phyloP scores from a whole-genome alignment of 2,797 vertebrate genomes.

The Bovichtus diacanthus region DNA sequence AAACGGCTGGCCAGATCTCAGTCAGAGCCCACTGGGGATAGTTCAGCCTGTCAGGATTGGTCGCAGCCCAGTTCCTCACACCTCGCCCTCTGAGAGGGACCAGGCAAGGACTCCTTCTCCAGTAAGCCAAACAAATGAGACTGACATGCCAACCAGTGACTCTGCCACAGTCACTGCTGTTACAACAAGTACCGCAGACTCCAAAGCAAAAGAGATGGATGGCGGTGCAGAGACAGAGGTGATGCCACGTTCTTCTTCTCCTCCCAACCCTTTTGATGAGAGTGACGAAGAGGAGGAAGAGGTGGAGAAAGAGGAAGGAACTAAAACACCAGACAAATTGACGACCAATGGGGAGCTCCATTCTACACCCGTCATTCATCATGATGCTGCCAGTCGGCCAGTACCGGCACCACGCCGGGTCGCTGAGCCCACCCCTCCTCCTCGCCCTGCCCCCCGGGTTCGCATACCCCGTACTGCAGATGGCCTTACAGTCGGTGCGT shows the following conservation, averaged over 20 bases:
- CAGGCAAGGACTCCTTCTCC: conserved; percentile 43
- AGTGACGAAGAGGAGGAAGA: conserved; percentile 79
- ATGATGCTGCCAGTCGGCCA: conserved; percentile 63
- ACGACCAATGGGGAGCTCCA: conserved; percentile 59
- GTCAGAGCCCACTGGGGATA: conserved; percentile 61
- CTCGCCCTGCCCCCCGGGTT: conserved; percentile 75
- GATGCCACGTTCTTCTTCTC: conserved; percentile 52
- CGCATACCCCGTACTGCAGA: conserved; percentile 63
- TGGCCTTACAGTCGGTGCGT: conserved; percentile 64
- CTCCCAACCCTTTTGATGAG: conserved; percentile 87
- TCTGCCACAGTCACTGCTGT: conserved; percentile 7
- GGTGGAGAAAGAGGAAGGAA: conserved; percentile 55
- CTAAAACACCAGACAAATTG: conserved; percentile 33
- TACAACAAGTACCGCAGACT: conserved; percentile 19
- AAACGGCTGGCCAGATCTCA: conserved; percentile 83
- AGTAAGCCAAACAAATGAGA: not conserved
- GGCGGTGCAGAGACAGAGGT: conserved; percentile 31
- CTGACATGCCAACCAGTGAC: conserved; percentile 15
- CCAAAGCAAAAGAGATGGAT: conserved; percentile 37
- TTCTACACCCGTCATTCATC: conserved; percentile 34
- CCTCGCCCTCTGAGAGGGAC: conserved; percentile 34
- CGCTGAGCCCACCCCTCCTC: conserved; percentile 70
- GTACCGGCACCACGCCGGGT: conserved; percentile 83
- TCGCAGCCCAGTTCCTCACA: conserved; percentile 51
- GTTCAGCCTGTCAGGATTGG: conserved; percentile 54